phyloP scores from a whole-genome alignment of 2,113 vertebrate species.

The Emydura subglobosa region DNA sequence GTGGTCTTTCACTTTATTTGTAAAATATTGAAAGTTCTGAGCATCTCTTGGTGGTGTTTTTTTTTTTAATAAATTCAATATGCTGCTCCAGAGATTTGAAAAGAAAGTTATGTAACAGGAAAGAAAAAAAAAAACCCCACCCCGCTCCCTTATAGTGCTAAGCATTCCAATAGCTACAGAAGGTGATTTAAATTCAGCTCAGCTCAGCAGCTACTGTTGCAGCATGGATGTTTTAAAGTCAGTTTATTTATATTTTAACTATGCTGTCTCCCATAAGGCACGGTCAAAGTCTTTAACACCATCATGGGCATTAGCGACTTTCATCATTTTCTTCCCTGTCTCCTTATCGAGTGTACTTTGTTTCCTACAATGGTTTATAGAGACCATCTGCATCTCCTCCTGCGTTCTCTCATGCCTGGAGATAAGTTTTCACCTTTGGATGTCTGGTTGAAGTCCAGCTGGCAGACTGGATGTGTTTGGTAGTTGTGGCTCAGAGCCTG shows the following conservation, averaged over 20 bases:
- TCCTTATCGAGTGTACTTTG: constrained; percentile 76
- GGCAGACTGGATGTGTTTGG: constrained; percentile 69
- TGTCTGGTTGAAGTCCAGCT: constrained; percentile 76
- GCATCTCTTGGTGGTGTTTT: not conserved
- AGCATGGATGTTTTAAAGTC: constrained; percentile 76
- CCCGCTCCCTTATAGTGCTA: constrained; percentile 67
- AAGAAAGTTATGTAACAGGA: constrained; percentile 74
- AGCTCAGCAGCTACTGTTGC: constrained; percentile 74
- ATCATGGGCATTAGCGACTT: constrained; percentile 74
- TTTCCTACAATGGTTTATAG: constrained; percentile 70
- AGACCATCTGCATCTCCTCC: constrained; percentile 74
- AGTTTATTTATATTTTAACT: constrained; percentile 78
- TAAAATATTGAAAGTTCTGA: not conserved
- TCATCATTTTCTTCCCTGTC: constrained; percentile 71
- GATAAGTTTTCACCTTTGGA: constrained; percentile 77
- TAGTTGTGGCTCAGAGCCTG: constrained; percentile 65
- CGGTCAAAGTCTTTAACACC: constrained; percentile 75
- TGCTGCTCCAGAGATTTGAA: constrained; percentile 49
- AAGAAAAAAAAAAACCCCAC: constrained; percentile 59
- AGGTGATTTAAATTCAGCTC: constrained; percentile 78
- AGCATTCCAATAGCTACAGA: constrained; percentile 72
- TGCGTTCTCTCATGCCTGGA: constrained; percentile 74
- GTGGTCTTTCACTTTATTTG: not conserved
- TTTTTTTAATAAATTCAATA: constrained; percentile 4
- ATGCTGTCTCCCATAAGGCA: constrained; percentile 75